Evolutionary conservation across 2,888 invertebrate genomes (phyloP).

Genomic region (Chymomyza caudatula): DNA sequence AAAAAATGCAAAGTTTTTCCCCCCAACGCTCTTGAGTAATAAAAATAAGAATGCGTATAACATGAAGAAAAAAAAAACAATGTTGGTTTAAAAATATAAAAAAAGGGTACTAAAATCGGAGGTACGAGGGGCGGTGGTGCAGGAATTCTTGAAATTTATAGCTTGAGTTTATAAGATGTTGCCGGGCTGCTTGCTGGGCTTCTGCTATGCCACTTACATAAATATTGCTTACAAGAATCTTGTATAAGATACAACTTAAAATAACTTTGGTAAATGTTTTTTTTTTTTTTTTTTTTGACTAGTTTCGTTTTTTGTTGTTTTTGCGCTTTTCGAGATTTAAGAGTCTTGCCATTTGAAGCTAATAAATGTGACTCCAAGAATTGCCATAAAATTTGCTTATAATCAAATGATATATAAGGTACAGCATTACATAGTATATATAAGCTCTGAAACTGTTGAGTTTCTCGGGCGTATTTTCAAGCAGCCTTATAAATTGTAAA

Average conservation of each 20-base stretch:
- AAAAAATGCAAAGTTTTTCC: neutral
- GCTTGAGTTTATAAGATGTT: neutral
- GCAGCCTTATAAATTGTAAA: neutral
- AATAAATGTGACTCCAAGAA: neutral
- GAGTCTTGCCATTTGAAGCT: neutral
- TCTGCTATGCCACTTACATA: neutral
- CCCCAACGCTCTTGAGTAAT: slow-evolving; percentile 15
- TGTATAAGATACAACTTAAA: neutral
- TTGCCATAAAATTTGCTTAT: neutral
- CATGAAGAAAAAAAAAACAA: neutral
- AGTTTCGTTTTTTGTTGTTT: slow-evolving; percentile 8
- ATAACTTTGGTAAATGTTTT: neutral
- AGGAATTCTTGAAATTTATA: slow-evolving; percentile 50
- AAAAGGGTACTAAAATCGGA: slow-evolving; percentile 35
- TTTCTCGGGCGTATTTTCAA: neutral
- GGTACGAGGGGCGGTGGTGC: slow-evolving; percentile 1
- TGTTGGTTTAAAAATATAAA: slow-evolving; percentile 11
- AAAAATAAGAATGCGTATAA: slow-evolving; percentile 29
- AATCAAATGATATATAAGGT: no score
- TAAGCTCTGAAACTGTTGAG: neutral
- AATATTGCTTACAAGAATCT: slow-evolving; percentile 15
- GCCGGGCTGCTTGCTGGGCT: slow-evolving; percentile 13
- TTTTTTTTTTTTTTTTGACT: neutral
- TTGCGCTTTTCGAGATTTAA: no score
- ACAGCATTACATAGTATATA: neutral